Base-by-base conservation (phyloP, 2,888 invertebrate genomes). In the Drosophila ustulata region DNA sequence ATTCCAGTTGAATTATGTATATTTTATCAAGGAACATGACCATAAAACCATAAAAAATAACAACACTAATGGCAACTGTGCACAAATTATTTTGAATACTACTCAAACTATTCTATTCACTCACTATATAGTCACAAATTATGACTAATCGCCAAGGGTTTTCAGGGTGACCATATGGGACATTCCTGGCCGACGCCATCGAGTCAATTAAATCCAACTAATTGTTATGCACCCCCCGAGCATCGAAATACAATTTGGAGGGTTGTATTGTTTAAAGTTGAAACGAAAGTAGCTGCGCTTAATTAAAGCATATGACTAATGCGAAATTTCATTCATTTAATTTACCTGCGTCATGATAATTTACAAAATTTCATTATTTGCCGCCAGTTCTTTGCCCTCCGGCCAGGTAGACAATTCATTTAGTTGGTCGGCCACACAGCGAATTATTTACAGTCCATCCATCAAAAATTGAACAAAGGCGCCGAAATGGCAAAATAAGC, bases 281-380 rank as follows among this genome's bases (percentile, higher is more conserved):
- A 50, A 58, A 62, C 47, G 45, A 47, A 75, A 71, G 58, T 68
- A 62, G 56, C 64, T 55, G 53, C 66, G 66, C 56, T 77, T 76
- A 76, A 73, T 77, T 76, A 73, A 75, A 75, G 66, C 52, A 67
- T 66, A 76, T 76, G 76, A 76, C 76, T 72, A 76, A 76, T 76
- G 76, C 72, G 58, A 72, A 76, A 56, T 53, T 37, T 28, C 32
- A 59, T 25, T 34, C 25, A 67, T 47, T 51, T 50, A 4, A 63
- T 71, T 66, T 75, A 66, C 66, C 66, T 71, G 75, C 57, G 56
- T 69, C 69, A 73, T 55, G 30, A 61, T 68, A 46, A 55, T 69
- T 25, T 62, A 45, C 32, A 58, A 51, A 63, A 69, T 75, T 75
- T 65, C 59, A 64, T 61, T 73, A 69, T 69, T 62, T 58, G 66